Evolutionary conservation across 2,113 vertebrate species (phyloP), one percentile per base, ranked within the genome.

Genomic region (Psettodes erumei): DNA sequence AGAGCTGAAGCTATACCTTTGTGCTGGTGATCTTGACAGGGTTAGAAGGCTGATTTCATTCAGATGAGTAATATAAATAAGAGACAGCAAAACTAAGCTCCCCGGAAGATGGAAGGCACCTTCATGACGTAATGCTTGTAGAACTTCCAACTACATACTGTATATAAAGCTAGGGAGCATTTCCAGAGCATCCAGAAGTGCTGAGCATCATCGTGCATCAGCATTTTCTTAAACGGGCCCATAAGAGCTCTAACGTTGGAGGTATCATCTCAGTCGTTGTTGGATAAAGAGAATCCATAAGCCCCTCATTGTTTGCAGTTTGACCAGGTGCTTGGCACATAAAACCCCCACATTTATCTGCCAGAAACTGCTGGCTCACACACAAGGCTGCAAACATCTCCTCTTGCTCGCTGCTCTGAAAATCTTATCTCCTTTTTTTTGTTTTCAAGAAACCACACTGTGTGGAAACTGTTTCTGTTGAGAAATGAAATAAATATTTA

Each of bases 321-420:
- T 94, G 93, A 94, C 93, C 93, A 95, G 92, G 94, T 93, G 93
- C 91, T 93, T 94, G 93, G 93, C 93, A 91, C 84, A 84, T 79
- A 76, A 89, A 89, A 78, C 73, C 78, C 64, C 79, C 55, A 84
- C 69, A 68, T 84, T 77, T 63, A 67, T 82, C 90, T 91, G 93
- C 93, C 94, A 94, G 91, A 79, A 91, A 85, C 74, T 72, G 77
- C 83, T 93, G 92, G 91, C 90, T 89, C 75, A 30, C 48, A 75
- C 69, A 89, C 92, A 91, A 89, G 65, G 85, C 87, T 71, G 80
- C 84, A 92, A 89, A 92, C 88, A 89, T 89, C 89, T 90, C 82
- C 78, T 85, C 86, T 85, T 85, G 67, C 79, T 88, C 83, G 35
- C 77, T 79, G 67, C 78, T 64, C 61, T 43, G 55, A 70, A 82